Evolutionary conservation across 2,888 invertebrate genomes (phyloP), one percentile per base, ranked within the genome.

Genomic region (Oligia latruncula): DNA sequence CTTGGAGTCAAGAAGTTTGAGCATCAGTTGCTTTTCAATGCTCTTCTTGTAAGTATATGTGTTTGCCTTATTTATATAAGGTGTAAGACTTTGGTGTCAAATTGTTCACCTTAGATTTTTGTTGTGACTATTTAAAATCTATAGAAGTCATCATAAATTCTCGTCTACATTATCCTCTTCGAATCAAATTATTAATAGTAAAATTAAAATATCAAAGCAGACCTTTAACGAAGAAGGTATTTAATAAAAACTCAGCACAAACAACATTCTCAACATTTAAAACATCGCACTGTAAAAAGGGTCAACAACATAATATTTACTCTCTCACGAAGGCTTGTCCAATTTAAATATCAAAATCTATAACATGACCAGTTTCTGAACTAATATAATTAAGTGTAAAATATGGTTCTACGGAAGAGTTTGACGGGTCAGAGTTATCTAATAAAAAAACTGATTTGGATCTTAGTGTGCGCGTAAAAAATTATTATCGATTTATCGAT

Each of bases 1-100:
- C 97, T 99, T 84, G 98, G 98, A 77, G 99, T 99, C 77, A 99
- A 99, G 97, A 99, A 99, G 96, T 99, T 99, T 95, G 99, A 99
- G 96, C 99, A 99, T 96, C 99, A 99, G 97, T 98, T 99, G 91
- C 98, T 99, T 83, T 99, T 99, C 97, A 99, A 99, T 97, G 99
- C 99, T 89, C 98, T 99, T 94, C 92, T 96, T 90, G 96, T 96
- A 87, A 93, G 94, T 86, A 74, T 46, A 6, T 58, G 23, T 29
- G 6, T 66, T 20, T 49, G 0, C 40, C 6, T 66, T 84, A 46
- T 70, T 23, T 40, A 23, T 17, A 70, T 17, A 70, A 4, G 49
- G 35, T 70, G 15, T 71, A 23, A 60, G 35, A 15, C 9, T 13
- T 52, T 76, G 6, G 15, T 11, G 11, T 40, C 17, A 43, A 58